phyloP scores from a whole-genome alignment of 2,888 invertebrate species.

The Lycia hirtaria region DNA sequence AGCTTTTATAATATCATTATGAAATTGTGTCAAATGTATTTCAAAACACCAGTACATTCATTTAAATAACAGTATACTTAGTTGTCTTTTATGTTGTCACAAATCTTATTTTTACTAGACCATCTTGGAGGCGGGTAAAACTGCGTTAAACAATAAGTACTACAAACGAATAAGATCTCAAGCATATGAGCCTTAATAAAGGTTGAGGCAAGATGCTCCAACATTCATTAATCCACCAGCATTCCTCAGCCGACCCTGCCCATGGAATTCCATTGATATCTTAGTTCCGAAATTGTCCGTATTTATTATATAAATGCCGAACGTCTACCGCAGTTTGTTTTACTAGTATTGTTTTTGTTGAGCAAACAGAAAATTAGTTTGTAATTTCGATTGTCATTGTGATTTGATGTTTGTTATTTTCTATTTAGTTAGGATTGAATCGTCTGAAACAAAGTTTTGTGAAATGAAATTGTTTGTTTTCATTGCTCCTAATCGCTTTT shows the following conservation, averaged over 20 bases:
- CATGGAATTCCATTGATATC: constrained; percentile 36
- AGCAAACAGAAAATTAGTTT: constrained; percentile 10
- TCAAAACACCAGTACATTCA: too few species aligned
- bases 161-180: not conserved
- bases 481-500: not conserved
- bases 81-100: too few species aligned
- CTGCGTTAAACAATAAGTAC: too few species aligned
- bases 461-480: not conserved
- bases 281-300: constrained; percentile 30
- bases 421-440: not conserved
- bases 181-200: constrained; percentile 14
- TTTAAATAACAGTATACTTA: too few species aligned
- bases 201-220: constrained; percentile 10
- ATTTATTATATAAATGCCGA: constrained; percentile 35
- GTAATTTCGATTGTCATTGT: constrained; percentile 6
- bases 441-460: not conserved
- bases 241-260: constrained; percentile 33
- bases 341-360: constrained; percentile 13
- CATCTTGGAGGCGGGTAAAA: too few species aligned
- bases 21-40: too few species aligned
- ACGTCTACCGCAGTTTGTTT: constrained; percentile 20
- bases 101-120: too few species aligned
- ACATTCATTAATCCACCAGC: constrained; percentile 27
- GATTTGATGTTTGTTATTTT: constrained; percentile 2
- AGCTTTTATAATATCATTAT: too few species aligned